These are phyloP conservation scores for Morus bassanus DNA, from an alignment of 2,797 vertebrate genomes.

Conservation along the genomic window DNA sequence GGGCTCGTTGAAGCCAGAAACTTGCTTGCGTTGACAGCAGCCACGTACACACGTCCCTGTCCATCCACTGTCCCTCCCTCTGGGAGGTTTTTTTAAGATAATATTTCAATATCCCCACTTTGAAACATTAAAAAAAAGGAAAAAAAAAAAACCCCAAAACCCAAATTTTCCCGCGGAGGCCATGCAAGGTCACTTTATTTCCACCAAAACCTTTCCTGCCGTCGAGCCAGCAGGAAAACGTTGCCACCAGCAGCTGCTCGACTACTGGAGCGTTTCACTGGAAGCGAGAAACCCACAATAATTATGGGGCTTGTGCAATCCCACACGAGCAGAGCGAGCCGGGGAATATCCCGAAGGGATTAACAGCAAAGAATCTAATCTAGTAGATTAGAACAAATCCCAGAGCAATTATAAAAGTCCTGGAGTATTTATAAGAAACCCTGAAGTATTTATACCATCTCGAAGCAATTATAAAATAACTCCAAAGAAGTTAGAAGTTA, in stretches of 20 bases:
- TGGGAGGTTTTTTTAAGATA: not conserved
- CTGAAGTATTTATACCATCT: too few species aligned
- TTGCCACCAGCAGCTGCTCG: not conserved
- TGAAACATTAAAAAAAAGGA: too few species aligned
- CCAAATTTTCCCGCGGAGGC: not conserved
- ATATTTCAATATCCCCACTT: not conserved
- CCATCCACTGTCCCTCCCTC: not conserved
- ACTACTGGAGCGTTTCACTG: not conserved
- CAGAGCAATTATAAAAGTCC: not conserved
- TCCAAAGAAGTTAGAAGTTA: not conserved
- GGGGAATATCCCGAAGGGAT: not conserved
- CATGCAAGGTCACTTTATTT: not conserved
- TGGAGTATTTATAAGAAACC: not conserved
- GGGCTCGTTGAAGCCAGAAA: not conserved
- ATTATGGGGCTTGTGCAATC: not conserved
- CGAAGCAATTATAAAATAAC: not conserved
- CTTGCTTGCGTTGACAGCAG: not conserved
- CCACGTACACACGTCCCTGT: accelerated
- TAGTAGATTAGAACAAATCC: too few species aligned
- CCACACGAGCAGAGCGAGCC: accelerated
- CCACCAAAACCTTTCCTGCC: not conserved
- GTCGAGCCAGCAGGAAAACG: not conserved
- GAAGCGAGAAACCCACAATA: not conserved
- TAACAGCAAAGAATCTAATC: too few species aligned
- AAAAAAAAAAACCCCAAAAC: too few species aligned